Percentiles rank a stretch among this genome's conserved stretches.
Evolutionary conservation across 1,140 invertebrate genomes (phyloP).

Genomic region (Rhopalosiphum maidis): DNA sequence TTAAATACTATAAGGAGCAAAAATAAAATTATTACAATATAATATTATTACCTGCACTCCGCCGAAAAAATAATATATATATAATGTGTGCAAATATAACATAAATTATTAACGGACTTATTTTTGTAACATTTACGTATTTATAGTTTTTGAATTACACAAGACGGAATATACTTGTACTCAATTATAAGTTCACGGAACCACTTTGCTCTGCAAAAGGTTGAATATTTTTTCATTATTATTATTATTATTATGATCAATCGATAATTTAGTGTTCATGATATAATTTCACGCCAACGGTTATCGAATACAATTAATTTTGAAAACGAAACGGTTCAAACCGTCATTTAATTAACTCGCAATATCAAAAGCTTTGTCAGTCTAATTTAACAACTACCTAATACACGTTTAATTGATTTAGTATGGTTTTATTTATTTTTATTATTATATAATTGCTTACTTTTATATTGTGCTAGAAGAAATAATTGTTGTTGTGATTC

Average conservation of each 20-base stretch:
- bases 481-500: too few species aligned
- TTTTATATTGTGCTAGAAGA: too few species aligned
- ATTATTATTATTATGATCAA: not conserved
- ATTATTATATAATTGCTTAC: too few species aligned
- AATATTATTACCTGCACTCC: not conserved
- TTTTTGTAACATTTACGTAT: not conserved
- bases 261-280: not conserved
- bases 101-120: not conserved
- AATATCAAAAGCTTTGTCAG: not conserved
- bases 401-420: not conserved
- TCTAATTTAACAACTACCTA: not conserved
- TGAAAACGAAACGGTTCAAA: not conserved
- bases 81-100: not conserved
- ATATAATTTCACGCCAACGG: not conserved
- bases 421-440: not conserved
- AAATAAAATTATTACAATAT: not conserved
- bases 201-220: not conserved
- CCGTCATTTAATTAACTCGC: not conserved
- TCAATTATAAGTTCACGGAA: not conserved
- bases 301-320: not conserved
- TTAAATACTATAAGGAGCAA: not conserved
- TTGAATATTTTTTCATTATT: not conserved
- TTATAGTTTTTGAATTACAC: not conserved
- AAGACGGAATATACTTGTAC: not conserved
- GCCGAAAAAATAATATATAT: rapidly evolving